phyloP scores from a whole-genome alignment of 2,888 invertebrate species.

The Cerastis rubricosa region DNA sequence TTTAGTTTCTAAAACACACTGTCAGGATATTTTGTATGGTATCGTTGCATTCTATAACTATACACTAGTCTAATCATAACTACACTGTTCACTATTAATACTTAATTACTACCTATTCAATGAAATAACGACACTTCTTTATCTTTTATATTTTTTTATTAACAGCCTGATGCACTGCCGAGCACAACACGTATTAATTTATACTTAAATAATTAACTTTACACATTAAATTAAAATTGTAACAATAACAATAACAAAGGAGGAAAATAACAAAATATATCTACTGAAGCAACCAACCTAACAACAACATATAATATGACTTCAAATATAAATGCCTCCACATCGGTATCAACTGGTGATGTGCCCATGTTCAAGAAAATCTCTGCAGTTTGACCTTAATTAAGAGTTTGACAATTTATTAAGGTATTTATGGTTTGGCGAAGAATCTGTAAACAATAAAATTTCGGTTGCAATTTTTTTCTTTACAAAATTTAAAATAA shows the following conservation, averaged over 20 bases:
- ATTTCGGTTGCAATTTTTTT: neutral
- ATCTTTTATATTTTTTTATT: neutral
- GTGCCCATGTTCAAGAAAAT: neutral
- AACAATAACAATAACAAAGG: neutral
- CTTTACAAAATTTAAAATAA: neutral
- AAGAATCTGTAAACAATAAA: constrained; percentile 16
- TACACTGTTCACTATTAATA: too few relatives aligned
- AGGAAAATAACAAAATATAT: neutral
- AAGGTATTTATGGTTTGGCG: neutral
- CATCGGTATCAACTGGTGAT: neutral
- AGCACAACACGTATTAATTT: neutral
- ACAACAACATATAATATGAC: neutral
- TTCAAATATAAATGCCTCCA: neutral
- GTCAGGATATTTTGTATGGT: too few relatives aligned
- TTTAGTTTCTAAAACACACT: too few relatives aligned
- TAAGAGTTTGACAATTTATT: neutral
- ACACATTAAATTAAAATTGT: neutral
- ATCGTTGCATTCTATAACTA: too few relatives aligned
- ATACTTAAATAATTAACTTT: neutral
- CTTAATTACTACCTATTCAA: too few relatives aligned
- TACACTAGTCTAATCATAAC: too few relatives aligned
- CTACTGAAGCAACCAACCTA: too few relatives aligned
- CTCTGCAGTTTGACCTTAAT: neutral
- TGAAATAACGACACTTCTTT: too few relatives aligned
- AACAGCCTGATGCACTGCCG: neutral